Conservation (phyloP, 2,888 invertebrate genomes). For the Zaprionus lineosus region DNA sequence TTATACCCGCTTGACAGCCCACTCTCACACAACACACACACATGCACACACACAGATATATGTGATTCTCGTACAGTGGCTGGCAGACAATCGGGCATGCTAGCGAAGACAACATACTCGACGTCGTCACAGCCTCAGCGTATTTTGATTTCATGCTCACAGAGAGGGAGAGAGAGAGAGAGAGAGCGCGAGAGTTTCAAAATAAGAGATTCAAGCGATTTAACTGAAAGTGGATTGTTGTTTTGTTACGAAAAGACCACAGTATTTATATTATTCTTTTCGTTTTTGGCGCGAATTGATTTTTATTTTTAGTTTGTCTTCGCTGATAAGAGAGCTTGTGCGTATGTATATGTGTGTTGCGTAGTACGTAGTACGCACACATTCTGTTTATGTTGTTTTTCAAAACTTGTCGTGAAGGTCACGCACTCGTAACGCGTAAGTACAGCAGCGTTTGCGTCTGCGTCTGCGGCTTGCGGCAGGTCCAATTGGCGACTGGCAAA, state of each 20-base stretch:
- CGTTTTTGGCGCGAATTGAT: conserved; percentile 64
- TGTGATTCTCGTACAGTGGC: conserved; percentile 7
- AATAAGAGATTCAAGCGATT: no score
- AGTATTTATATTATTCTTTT: no score
- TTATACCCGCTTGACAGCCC: conserved; percentile 62
- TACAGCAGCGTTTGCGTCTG: conserved; percentile 48
- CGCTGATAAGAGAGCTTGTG: conserved; percentile 54
- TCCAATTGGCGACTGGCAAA: conserved; percentile 20
- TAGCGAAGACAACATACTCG: conserved; percentile 1
- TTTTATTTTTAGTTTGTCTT: conserved; percentile 60
- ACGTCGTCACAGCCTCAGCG: conserved; percentile 4
- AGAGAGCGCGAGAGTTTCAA: neutral
- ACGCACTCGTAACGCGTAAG: conserved; percentile 58
- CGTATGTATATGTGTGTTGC: conserved; percentile 31
- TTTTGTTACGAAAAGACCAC: no score
- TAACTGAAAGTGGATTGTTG: conserved; percentile 18
- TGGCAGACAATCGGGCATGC: conserved; percentile 45
- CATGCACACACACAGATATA: neutral
- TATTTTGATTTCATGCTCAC: conserved; percentile 5
- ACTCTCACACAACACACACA: conserved; percentile 30
- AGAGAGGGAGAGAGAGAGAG: conserved; percentile 1
- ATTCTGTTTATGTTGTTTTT: conserved; percentile 55
- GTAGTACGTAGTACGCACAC: conserved; percentile 46
- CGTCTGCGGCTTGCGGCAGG: conserved; percentile 28
- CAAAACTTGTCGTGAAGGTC: conserved; percentile 68